phyloP scores from a whole-genome alignment of 2,888 invertebrate genomes.

The Aspidiotus destructor region DNA sequence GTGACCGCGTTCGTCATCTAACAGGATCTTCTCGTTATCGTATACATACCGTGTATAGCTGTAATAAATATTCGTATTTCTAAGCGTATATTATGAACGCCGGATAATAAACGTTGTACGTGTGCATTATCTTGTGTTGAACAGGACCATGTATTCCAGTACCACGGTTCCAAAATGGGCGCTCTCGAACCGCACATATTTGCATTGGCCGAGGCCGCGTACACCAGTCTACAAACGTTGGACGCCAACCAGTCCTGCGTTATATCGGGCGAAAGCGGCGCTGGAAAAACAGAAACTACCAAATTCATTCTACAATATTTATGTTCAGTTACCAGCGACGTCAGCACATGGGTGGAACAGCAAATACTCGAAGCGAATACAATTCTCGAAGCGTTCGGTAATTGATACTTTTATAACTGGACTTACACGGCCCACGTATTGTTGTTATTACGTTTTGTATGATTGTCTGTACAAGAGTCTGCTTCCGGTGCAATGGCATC shows the following conservation, averaged over 20 bases:
- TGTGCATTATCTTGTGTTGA: neutral
- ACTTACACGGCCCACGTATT: no score
- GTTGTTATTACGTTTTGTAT: no score
- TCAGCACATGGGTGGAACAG: slow-evolving; percentile 87
- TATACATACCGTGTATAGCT: neutral
- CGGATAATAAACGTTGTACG: neutral
- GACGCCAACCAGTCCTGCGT: slow-evolving; percentile 68
- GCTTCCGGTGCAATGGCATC: no score
- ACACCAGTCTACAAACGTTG: slow-evolving; percentile 58
- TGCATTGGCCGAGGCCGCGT: slow-evolving; percentile 81
- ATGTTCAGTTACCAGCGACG: slow-evolving; percentile 74
- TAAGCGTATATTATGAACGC: no score
- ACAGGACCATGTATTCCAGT: slow-evolving; percentile 73
- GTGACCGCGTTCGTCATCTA: slow-evolving; percentile 8
- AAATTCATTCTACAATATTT: slow-evolving; percentile 84
- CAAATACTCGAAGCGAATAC: slow-evolving; percentile 90
- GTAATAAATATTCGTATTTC: neutral
- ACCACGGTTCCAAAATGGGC: slow-evolving; percentile 73
- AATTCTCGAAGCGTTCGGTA: slow-evolving; percentile 85
- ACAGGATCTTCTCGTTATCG: neutral
- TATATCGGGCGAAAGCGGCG: slow-evolving; percentile 86
- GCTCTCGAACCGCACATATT: slow-evolving; percentile 78
- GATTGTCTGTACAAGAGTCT: no score
- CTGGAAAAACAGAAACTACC: slow-evolving; percentile 88
- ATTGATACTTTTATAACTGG: slow-evolving; percentile 38